Conservation (phyloP, 1,140 invertebrate species). For the Rhynchophorus ferrugineus region DNA sequence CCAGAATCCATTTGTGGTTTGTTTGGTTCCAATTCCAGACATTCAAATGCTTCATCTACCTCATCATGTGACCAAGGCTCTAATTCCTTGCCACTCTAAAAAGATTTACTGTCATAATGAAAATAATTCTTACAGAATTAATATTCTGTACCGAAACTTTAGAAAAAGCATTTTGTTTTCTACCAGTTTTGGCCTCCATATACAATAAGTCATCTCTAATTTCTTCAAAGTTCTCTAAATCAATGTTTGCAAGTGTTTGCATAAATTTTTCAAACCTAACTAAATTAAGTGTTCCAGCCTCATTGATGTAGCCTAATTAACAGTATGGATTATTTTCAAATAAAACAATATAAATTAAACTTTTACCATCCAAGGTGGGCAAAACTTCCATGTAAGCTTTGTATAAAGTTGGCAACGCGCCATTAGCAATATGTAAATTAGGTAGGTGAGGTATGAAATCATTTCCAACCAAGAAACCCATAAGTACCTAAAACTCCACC, state of each 20-base stretch:
- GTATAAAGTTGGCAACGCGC: constrained; percentile 81
- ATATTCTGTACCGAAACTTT: constrained; percentile 22
- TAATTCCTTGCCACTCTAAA: constrained; percentile 11
- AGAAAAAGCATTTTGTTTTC: constrained; percentile 27
- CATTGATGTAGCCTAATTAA: constrained; percentile 92
- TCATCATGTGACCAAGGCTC: constrained; percentile 23
- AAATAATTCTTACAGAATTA: no score
- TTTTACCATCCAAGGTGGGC: constrained; percentile 73
- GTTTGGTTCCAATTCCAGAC: constrained; percentile 23
- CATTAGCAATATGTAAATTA: constrained; percentile 85
- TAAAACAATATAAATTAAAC: constrained; percentile 15
- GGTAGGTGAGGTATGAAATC: constrained; percentile 96
- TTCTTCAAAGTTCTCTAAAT: constrained; percentile 79
- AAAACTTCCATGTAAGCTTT: constrained; percentile 80
- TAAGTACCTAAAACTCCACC: constrained; percentile 58
- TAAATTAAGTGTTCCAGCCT: constrained; percentile 78
- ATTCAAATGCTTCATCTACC: constrained; percentile 17
- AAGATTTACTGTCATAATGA: not conserved
- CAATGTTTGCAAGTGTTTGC: constrained; percentile 66
- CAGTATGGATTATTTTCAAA: constrained; percentile 28
- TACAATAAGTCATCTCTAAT: constrained; percentile 78
- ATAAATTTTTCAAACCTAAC: constrained; percentile 81
- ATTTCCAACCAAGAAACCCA: constrained; percentile 95
- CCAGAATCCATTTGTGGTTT: constrained; percentile 36
- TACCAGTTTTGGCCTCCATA: constrained; percentile 68